These are phyloP conservation scores for Elymnias hypermnestra DNA, from an alignment of 1,140 invertebrate species.

Conservation along the genomic window DNA sequence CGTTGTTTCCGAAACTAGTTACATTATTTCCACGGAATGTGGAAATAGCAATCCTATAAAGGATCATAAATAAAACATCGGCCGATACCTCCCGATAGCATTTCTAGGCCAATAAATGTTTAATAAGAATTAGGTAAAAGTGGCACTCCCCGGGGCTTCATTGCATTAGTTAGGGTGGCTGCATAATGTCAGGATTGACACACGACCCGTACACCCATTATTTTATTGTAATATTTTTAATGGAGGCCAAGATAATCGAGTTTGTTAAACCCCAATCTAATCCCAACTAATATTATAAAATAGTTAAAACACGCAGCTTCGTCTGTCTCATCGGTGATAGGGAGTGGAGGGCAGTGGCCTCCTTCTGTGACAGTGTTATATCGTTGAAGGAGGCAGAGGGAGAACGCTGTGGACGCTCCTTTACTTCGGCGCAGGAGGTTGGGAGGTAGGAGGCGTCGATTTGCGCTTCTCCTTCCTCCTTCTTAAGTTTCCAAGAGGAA, in stretches of 20 bases:
- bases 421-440: too few species aligned
- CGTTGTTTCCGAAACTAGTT: constrained; percentile 9
- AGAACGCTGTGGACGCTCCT: too few species aligned
- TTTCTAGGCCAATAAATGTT: constrained; percentile 73
- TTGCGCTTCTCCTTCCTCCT: too few species aligned
- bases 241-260: constrained; percentile 27
- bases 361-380: too few species aligned
- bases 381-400: too few species aligned
- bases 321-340: too few species aligned
- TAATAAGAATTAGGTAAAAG: constrained; percentile 72
- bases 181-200: constrained; percentile 62
- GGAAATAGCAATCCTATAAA: constrained; percentile 61
- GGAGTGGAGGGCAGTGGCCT: too few species aligned
- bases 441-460: too few species aligned
- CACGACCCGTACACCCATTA: constrained; percentile 18
- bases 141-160: constrained; percentile 52
- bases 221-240: constrained; percentile 38
- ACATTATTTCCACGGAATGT: constrained; percentile 25
- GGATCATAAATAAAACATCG: constrained; percentile 70
- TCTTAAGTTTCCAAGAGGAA: too few species aligned
- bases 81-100: constrained; percentile 53
- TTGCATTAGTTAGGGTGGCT: constrained; percentile 60
- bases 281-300: too few species aligned
- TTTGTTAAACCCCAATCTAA: constrained; percentile 25
- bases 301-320: too few species aligned